These are phyloP conservation scores for Falco cherrug DNA, from an alignment of 2,797 vertebrate genomes.

Conservation along the genomic window DNA sequence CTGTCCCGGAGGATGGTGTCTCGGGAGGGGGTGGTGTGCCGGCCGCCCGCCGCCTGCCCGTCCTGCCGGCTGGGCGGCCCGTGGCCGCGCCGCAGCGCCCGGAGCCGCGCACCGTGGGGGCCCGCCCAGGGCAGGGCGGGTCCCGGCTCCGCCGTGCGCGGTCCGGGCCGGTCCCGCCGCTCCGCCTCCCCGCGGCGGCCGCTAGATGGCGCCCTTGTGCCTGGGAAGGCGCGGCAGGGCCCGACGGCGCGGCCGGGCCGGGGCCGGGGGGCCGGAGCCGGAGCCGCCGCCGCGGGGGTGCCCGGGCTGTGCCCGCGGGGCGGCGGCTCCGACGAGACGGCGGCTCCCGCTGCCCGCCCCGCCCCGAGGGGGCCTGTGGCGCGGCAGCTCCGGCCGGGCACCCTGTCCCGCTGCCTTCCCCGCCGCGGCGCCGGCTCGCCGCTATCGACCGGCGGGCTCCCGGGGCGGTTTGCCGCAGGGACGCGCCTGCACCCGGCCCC, in stretches of 20 bases:
- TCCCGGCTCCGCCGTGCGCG: neutral
- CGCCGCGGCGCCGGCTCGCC: slow-evolving; percentile 75
- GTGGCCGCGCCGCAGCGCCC: neutral
- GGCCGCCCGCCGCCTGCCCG: neutral
- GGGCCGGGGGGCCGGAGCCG: neutral
- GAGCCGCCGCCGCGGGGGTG: slow-evolving; percentile 17
- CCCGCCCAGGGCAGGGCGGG: neutral
- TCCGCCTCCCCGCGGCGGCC: neutral
- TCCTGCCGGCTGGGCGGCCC: too few relatives aligned
- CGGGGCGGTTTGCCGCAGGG: slow-evolving; percentile 74
- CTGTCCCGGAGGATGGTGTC: too few relatives aligned
- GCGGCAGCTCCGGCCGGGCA: neutral
- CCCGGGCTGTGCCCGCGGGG: neutral
- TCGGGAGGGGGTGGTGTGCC: neutral
- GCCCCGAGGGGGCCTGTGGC: neutral
- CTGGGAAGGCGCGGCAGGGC: slow-evolving; percentile 44
- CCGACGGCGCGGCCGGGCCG: neutral
- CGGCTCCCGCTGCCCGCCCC: neutral
- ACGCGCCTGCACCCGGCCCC: slow-evolving; percentile 50
- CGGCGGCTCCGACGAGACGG: too few relatives aligned
- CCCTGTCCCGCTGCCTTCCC: neutral
- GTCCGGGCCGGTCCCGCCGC: neutral
- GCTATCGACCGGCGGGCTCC: slow-evolving; percentile 75
- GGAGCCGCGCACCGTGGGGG: neutral
- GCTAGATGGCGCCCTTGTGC: slow-evolving; percentile 80